Evolutionary conservation across 2,888 invertebrate genomes (phyloP), one percentile per base, ranked within the genome.

Genomic region (Operophtera brumata): DNA sequence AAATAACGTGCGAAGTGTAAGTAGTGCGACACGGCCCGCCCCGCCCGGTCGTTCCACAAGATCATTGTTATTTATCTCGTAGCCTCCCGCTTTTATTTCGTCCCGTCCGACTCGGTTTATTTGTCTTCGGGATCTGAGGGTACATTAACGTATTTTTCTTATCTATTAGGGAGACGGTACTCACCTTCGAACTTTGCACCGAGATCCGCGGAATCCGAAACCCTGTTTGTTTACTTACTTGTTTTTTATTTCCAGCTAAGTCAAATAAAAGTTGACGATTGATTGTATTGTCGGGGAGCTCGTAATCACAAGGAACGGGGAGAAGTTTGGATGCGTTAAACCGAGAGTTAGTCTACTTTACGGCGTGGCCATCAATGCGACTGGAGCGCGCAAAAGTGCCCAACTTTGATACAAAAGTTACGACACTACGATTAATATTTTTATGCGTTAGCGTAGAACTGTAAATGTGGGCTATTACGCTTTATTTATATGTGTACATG

Each of bases 81-180:
- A 75, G 78, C 78, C 80, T 81, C 81, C 81, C 74, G 82, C 78
- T 84, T 86, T 86, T 88, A 87, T 88, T 87, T 86, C 82, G 80
- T 78, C 80, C 85, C 78, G 85, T 85, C 83, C 80, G 81, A 79
- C 76, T 78, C 78, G 71, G 80, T 88, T 89, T 90, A 86, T 90
- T 90, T 90, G 87, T 90, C 87, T 89, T 89, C 71, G 80, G 82
- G 82, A 84, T 88, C 86, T 82, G 82, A 81, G 85, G 86, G 85
- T 89, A 89, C 84, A 90, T 89, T 89, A 88, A 86, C 87, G 89
- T 89, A 89, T 90, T 90, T 90, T 90, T 89, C 88, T 90, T 90
- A 84, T 86, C 84, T 88, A 88, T 89, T 89, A 90, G 84, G 80
- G 78, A 79, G 84, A 82, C 84, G 80, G 85, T 84, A 75, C 80